These are phyloP conservation scores for Hesperia comma DNA, from an alignment of 2,888 invertebrate genomes.

Conservation along the genomic window DNA sequence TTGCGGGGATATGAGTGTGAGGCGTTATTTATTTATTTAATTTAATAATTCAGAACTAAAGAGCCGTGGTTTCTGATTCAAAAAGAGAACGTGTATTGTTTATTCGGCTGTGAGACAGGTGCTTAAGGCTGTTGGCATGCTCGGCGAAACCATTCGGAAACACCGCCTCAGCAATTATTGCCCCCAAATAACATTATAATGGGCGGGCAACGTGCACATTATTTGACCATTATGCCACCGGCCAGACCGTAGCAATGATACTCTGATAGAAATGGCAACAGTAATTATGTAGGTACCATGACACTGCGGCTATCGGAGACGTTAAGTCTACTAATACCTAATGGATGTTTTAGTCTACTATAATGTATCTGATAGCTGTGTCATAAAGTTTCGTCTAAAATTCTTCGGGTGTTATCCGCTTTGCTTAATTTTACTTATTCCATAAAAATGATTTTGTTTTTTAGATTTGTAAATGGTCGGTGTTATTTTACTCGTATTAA, in stretches of 20 bases:
- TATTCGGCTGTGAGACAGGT: slow-evolving; percentile 16
- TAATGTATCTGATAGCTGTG: no score
- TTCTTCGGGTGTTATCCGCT: neutral
- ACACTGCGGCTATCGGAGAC: no score
- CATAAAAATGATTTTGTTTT: no score
- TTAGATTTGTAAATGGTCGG: no score
- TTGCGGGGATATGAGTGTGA: no score
- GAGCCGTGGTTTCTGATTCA: neutral
- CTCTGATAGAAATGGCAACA: neutral
- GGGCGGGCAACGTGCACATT: slow-evolving; percentile 64
- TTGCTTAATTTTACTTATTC: no score
- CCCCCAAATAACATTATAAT: slow-evolving; percentile 79
- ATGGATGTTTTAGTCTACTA: no score
- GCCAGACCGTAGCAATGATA: slow-evolving; percentile 12
- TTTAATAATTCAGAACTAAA: no score
- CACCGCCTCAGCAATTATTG: slow-evolving; percentile 62
- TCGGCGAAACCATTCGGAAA: slow-evolving; percentile 27
- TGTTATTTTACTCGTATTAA: no score
- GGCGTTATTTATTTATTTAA: no score
- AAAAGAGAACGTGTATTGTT: neutral
- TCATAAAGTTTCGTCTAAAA: no score
- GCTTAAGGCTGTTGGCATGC: slow-evolving; percentile 25
- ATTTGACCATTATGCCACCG: slow-evolving; percentile 73
- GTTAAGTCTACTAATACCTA: no score
- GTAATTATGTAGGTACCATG: neutral